Conservation (phyloP, 2,113 vertebrate species). For the Gymnarchus niloticus region DNA sequence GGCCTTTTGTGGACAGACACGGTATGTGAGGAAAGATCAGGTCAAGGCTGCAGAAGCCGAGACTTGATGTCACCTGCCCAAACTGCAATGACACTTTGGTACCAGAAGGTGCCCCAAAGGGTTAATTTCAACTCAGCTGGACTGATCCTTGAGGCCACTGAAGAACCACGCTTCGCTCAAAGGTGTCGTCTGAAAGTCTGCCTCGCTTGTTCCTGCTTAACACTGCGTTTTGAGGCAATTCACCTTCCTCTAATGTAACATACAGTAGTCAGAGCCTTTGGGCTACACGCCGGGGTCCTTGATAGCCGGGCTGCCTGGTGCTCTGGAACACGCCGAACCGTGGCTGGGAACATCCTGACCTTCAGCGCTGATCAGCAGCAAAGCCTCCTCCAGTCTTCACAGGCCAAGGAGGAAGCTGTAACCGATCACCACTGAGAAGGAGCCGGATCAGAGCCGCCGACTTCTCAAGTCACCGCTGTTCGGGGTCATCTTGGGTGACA, state of each 20-base stretch:
- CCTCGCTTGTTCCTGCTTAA: not conserved
- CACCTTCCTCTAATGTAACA: not conserved
- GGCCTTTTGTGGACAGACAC: not conserved
- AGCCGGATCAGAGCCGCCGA: slow-evolving; percentile 34
- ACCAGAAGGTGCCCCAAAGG: not conserved
- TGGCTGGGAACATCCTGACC: not conserved
- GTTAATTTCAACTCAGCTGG: not conserved
- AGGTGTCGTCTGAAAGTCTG: not conserved
- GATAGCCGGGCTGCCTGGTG: not conserved
- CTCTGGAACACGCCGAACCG: not conserved
- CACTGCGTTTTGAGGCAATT: not conserved
- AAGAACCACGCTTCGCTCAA: not conserved
- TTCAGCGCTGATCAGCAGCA: not conserved
- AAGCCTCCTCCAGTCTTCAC: not conserved
- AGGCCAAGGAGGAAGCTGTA: not conserved
- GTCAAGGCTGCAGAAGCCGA: not conserved
- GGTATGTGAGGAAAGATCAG: not conserved
- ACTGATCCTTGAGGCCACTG: too few relatives aligned
- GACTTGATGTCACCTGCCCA: not conserved
- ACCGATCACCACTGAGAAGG: slow-evolving; percentile 30
- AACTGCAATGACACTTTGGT: not conserved
- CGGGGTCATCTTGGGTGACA: slow-evolving; percentile 37
- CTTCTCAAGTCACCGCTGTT: slow-evolving; percentile 39
- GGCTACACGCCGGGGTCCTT: not conserved
- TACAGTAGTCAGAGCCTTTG: not conserved